These are phyloP conservation scores for Calephelis perditalis DNA, from an alignment of 2,888 invertebrate genomes.

Conservation along the genomic window DNA sequence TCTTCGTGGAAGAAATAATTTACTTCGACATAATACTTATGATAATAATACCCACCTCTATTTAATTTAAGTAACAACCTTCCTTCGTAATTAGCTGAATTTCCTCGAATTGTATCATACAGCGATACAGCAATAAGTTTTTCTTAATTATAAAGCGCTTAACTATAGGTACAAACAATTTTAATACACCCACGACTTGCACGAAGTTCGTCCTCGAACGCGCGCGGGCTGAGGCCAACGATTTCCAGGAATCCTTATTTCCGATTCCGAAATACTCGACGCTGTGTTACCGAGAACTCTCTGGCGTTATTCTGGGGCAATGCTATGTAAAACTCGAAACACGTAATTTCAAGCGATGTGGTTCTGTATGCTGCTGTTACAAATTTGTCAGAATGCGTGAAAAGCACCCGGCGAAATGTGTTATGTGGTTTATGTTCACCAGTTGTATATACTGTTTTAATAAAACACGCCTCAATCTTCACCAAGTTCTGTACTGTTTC, in stretches of 20 bases:
- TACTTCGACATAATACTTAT: slow-evolving; percentile 4
- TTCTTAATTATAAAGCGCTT: slow-evolving; percentile 15
- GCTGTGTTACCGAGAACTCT: slow-evolving; percentile 66
- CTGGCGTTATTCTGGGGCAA: slow-evolving; percentile 69
- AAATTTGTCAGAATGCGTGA: slow-evolving; percentile 44
- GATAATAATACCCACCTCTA: not conserved
- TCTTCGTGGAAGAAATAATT: slow-evolving; percentile 6
- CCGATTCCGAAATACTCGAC: slow-evolving; percentile 73
- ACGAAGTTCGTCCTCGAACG: slow-evolving; percentile 40
- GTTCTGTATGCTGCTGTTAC: slow-evolving; percentile 53
- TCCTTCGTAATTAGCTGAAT: slow-evolving; percentile 3
- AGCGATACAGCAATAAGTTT: slow-evolving; percentile 15
- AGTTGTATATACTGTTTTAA: no score
- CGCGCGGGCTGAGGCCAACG: slow-evolving; percentile 55
- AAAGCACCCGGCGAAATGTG: slow-evolving; percentile 62
- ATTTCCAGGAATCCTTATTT: slow-evolving; percentile 71
- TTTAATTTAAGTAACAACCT: slow-evolving; percentile 1
- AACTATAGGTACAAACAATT: slow-evolving; percentile 12
- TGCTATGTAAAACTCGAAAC: slow-evolving; percentile 66
- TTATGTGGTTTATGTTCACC: slow-evolving; percentile 31
- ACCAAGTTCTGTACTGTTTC: no score
- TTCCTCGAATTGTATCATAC: slow-evolving; percentile 14
- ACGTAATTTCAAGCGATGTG: slow-evolving; percentile 64
- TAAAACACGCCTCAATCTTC: no score
- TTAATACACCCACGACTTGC: slow-evolving; percentile 14